Evolutionary conservation across 2,888 invertebrate species (phyloP).

Genomic region (Andrena praecox): DNA sequence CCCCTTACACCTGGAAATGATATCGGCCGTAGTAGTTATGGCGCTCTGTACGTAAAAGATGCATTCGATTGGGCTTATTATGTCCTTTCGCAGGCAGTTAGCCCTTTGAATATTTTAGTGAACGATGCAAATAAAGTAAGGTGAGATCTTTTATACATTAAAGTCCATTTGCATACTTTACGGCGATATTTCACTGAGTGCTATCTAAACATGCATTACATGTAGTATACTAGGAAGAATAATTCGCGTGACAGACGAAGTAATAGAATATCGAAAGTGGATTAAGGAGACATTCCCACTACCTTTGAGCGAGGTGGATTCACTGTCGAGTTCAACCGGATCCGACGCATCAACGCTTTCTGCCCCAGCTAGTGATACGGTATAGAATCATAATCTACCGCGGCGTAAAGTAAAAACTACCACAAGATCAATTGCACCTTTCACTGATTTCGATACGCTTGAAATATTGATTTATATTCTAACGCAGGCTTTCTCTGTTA

Average conservation of each 20-base stretch:
- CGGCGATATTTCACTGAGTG: not conserved
- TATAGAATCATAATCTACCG: conserved; percentile 64
- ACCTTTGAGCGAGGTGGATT: conserved; percentile 80
- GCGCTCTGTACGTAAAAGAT: conserved; percentile 94
- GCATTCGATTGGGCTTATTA: conserved; percentile 99
- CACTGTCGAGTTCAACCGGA: conserved; percentile 83
- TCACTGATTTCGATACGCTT: not conserved
- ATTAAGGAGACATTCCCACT: conserved; percentile 86
- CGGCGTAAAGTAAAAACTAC: conserved; percentile 9
- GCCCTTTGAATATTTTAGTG: conserved; percentile 85
- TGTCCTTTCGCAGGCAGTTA: conserved; percentile 92
- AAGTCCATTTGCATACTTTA: not conserved
- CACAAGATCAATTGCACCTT: conserved; percentile 15
- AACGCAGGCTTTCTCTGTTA: conserved; percentile 50
- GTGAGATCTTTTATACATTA: conserved; percentile 64
- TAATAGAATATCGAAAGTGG: conserved; percentile 90
- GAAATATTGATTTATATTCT: conserved; percentile 3
- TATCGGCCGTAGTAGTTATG: conserved; percentile 98
- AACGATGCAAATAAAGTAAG: conserved; percentile 86
- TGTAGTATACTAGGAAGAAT: conserved; percentile 94
- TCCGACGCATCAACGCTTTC: conserved; percentile 84
- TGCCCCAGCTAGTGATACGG: conserved; percentile 84
- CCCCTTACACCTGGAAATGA: conserved; percentile 98
- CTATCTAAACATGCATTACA: conserved; percentile 18
- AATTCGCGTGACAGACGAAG: conserved; percentile 97